Percentiles rank a stretch among this genome's conserved stretches.
These are phyloP conservation scores for Trichomycterus rosablanca DNA, from an alignment of 2,113 vertebrate genomes.

Conservation along the genomic window DNA sequence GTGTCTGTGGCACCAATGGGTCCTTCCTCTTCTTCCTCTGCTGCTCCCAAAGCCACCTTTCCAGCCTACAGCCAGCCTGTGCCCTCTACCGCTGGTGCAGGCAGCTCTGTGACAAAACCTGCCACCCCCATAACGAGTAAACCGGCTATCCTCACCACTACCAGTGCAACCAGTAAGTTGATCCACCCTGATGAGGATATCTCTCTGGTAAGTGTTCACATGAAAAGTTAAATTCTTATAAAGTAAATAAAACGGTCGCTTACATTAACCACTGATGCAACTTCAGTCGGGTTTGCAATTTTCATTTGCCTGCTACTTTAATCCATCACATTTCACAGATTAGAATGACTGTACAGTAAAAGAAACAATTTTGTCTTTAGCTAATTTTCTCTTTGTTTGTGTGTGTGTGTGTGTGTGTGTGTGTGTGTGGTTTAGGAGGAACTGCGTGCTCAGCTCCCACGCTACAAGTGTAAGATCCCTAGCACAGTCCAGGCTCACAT, in stretches of 20 bases:
- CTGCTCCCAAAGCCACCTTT: constrained; percentile 93
- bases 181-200: constrained; percentile 99
- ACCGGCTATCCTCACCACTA: constrained; percentile 93
- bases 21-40: constrained; percentile 79
- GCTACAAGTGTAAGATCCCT: constrained; percentile 90
- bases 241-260: too few species aligned
- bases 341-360: too few species aligned
- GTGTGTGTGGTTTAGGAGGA: constrained; percentile 76
- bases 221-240: constrained; percentile 97
- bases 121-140: constrained; percentile 92
- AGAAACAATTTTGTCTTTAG: too few species aligned
- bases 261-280: too few species aligned
- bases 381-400: too few species aligned
- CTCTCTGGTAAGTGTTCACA: constrained; percentile 97
- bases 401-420: constrained; percentile 56
- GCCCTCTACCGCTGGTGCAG: constrained; percentile 87
- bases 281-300: too few species aligned
- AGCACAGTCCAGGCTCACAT: constrained; percentile 78
- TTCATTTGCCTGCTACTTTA: too few species aligned
- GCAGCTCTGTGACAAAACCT: constrained; percentile 90
- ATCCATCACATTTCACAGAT: too few species aligned
- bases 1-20: constrained; percentile 66
- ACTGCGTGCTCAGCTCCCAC: constrained; percentile 88
- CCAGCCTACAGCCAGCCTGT: constrained; percentile 94
- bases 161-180: constrained; percentile 99